Base-by-base conservation (phyloP, 1,140 invertebrate genomes). In the Maconellicoccus hirsutus region DNA sequence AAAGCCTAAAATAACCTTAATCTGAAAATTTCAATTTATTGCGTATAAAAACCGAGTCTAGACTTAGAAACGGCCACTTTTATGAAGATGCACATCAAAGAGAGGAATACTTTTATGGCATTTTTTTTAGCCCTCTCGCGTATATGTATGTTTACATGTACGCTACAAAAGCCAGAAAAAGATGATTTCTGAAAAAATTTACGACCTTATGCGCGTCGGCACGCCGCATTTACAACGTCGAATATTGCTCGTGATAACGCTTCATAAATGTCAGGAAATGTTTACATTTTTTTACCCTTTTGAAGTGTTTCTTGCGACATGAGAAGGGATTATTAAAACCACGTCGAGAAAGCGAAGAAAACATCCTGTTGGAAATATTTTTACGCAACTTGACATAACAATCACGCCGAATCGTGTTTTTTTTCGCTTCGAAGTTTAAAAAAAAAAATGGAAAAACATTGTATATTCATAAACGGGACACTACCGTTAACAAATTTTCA, bases 221-320 rank as follows among this genome's bases (percentile, higher is more conserved):
- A 25, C 8, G 22, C 21, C 25, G 61, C 61, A 12, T 6, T 25
- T 26, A 66, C 25, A 16, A 66, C 16, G 21, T 22, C 16, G 16
- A 59, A 59, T 59, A n/a, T 59, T 10, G 25, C 61, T 66, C 61
- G 61, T 66, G 61, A 66, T 66, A 66, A 66, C 21, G 61, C 61
- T 66, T 66, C 61, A 26, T 66, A 66, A 66, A 66, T 66, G 61
- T 66, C 61, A 66, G 61, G 61, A 66, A 66, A 66, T 66, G 61
- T 66, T 66, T 66, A 66, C 61, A n/a, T 25, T 23, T 66, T 59
- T 59, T 16, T 66, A 66, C 61, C 61, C 61, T 66, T 66, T 52
- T 52, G 42, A 52, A 52, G 42, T 52, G 42, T 52, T 52, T 52
- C 4, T 52, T 16, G 42, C 42, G 42, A 52, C 42, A 52, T 52